These are phyloP conservation scores for Columba guinea DNA, from an alignment of 2,797 vertebrate genomes.

Conservation along the genomic window DNA sequence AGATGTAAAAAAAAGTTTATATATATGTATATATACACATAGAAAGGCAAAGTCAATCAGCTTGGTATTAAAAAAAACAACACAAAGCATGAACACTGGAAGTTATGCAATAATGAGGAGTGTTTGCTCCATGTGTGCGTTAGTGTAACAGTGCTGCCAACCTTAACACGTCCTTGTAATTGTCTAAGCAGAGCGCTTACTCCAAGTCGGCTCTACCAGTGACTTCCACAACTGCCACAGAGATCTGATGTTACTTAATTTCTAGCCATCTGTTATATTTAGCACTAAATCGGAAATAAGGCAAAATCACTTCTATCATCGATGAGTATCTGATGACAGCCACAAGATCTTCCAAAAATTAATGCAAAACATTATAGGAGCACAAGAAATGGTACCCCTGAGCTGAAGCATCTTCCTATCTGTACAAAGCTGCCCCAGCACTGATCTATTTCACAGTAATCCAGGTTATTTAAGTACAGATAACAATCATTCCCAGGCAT, in stretches of 20 bases:
- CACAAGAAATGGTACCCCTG: not conserved
- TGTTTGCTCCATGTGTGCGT: not conserved
- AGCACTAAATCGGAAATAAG: conserved; percentile 43
- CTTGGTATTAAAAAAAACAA: not conserved
- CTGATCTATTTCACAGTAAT: not conserved
- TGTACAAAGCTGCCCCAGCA: not conserved
- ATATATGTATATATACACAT: conserved; percentile 9
- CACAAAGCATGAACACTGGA: not conserved
- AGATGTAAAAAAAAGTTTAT: conserved; percentile 38
- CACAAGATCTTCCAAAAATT: not conserved
- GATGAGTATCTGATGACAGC: conserved; percentile 1
- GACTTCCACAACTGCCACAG: not conserved
- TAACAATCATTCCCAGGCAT: not conserved
- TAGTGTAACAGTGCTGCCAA: not conserved
- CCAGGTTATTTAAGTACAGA: not conserved
- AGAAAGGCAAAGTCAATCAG: conserved; percentile 13
- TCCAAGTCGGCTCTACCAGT: not conserved
- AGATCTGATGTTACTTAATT: not conserved
- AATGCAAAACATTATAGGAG: not conserved
- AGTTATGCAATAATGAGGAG: conserved; percentile 23
- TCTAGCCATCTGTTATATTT: not conserved
- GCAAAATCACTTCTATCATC: conserved; percentile 34
- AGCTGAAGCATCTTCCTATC: not conserved
- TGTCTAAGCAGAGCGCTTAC: not conserved
- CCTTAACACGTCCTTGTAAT: not conserved